Conservation (phyloP, 2,113 vertebrate species). For the Aplodontia rufa region DNA sequence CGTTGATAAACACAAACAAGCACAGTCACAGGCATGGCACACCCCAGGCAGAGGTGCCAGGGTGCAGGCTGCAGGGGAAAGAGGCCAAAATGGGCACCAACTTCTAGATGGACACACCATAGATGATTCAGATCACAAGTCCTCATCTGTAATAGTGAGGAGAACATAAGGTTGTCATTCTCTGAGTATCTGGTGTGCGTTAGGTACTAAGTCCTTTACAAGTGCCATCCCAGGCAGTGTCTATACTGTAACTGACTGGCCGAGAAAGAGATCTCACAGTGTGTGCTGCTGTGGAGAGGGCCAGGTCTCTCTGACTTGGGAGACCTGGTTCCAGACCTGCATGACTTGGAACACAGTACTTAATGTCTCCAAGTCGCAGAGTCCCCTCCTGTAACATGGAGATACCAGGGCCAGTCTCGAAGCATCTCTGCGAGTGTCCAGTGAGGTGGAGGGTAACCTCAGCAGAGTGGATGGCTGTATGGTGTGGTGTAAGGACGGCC, state of each 20-base stretch:
- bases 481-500: accelerated
- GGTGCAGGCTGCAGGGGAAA: too few relatives aligned
- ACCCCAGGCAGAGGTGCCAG: neutral
- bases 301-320: neutral
- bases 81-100: neutral
- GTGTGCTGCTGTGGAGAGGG: neutral
- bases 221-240: neutral
- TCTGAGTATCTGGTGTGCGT: accelerated
- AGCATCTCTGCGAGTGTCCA: neutral
- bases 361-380: neutral
- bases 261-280: neutral
- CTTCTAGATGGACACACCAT: neutral
- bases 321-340: neutral
- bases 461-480: accelerated
- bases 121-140: neutral
- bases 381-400: neutral
- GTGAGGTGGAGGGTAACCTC: neutral
- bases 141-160: neutral
- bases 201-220: neutral
- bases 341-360: neutral
- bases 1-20: neutral
- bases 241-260: neutral
- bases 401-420: neutral
- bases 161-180: neutral
- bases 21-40: neutral